phyloP scores from a whole-genome alignment of 2,113 vertebrate species.

The Pimephales promelas region DNA sequence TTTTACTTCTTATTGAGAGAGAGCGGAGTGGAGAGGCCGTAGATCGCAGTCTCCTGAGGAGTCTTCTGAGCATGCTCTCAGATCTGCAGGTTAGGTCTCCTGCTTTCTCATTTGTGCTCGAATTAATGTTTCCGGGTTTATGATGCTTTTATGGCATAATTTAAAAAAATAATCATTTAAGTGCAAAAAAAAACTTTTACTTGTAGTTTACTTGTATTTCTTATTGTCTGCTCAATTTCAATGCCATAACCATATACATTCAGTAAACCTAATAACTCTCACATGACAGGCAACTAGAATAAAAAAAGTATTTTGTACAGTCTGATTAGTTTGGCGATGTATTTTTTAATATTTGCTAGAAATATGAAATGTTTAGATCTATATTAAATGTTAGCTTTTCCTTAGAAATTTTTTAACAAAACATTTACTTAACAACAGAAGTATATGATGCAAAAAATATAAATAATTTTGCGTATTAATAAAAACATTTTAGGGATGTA shows the following conservation, averaged over 20 bases:
- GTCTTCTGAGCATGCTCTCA: conserved; percentile 97
- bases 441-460: not conserved
- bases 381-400: too few species aligned
- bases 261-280: not conserved
- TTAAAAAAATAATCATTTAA: not conserved
- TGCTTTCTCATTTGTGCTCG: not conserved
- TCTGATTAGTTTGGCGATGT: not conserved
- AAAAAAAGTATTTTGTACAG: not conserved
- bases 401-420: too few species aligned
- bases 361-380: not conserved
- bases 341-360: not conserved
- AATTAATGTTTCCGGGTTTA: not conserved
- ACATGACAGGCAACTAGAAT: not conserved
- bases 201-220: not conserved
- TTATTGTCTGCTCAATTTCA: not conserved
- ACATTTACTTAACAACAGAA: too few species aligned
- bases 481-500: not conserved
- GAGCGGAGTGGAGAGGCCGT: conserved; percentile 95
- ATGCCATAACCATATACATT: not conserved
- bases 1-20: conserved; percentile 92
- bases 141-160: not conserved
- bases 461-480: not conserved
- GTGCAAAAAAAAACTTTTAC: not conserved
- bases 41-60: conserved; percentile 93
- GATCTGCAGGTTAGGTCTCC: conserved; percentile 85